These are phyloP conservation scores for Mesoclemmys tuberculata DNA, from an alignment of 2,113 vertebrate genomes.

Conservation along the genomic window DNA sequence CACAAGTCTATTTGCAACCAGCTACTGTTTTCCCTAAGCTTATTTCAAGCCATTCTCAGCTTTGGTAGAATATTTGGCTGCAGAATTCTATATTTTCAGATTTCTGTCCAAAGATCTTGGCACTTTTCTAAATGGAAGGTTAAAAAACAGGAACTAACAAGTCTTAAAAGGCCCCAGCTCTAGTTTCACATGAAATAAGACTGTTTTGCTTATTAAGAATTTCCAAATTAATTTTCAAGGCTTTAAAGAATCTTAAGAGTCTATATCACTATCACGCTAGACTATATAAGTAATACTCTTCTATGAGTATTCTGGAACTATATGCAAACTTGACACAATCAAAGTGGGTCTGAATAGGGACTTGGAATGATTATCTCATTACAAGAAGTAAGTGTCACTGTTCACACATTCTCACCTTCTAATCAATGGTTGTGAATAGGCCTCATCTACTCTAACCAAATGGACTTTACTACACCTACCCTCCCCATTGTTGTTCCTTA, in stretches of 20 bases:
- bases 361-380: too few relatives aligned
- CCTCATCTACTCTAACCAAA: too few relatives aligned
- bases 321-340: too few relatives aligned
- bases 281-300: background rate
- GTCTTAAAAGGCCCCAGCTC: background rate
- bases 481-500: too few relatives aligned
- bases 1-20: background rate
- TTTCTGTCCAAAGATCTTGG: background rate
- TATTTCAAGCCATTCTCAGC: background rate
- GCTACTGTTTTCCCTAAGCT: background rate
- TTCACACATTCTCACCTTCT: too few relatives aligned
- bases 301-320: too few relatives aligned
- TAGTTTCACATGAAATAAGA: conserved; percentile 19
- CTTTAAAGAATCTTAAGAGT: background rate
- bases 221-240: conserved; percentile 38
- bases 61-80: background rate
- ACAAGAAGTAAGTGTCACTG: too few relatives aligned
- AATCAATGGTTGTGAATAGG: too few relatives aligned
- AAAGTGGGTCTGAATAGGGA: too few relatives aligned
- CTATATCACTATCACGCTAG: background rate
- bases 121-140: background rate
- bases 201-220: conserved; percentile 51
- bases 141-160: background rate
- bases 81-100: background rate
- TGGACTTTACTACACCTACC: too few relatives aligned